A percentile compares a stretch with the other conserved stretches of the same genome.
Conservation (phyloP, 2,797 vertebrate genomes). For the Acanthornis magna region DNA sequence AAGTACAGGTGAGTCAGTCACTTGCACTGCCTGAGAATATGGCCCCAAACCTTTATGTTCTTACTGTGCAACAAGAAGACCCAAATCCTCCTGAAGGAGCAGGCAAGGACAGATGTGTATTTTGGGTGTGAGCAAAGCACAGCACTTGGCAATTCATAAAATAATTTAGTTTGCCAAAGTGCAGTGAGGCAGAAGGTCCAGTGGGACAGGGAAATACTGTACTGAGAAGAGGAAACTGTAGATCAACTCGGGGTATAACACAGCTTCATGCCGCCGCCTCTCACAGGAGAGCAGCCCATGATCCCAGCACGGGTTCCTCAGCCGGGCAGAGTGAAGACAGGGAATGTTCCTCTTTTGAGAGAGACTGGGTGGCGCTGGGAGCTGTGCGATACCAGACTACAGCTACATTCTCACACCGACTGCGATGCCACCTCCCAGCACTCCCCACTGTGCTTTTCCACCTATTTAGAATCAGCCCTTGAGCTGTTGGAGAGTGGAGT, state of each 20-base stretch:
- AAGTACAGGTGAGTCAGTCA: neutral
- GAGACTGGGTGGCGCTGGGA: neutral
- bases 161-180: neutral
- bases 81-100: neutral
- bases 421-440: fast-evolving
- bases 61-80: neutral
- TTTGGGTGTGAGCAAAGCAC: neutral
- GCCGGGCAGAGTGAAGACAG: fast-evolving
- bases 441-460: neutral
- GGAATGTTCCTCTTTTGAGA: neutral
- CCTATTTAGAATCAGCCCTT: neutral
- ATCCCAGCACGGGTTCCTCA: neutral
- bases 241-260: fast-evolving
- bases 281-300: neutral
- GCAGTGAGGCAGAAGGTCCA: neutral
- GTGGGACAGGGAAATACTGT: neutral
- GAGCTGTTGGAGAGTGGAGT: fast-evolving
- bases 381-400: fast-evolving
- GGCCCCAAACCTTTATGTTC: neutral
- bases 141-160: too few relatives aligned
- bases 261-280: fast-evolving
- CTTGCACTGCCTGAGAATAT: neutral
- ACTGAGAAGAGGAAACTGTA: neutral
- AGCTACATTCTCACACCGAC: fast-evolving
- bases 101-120: too few relatives aligned